Evolutionary conservation across 92 coral and sea anemone genomes (phyloP), one percentile per base, ranked within the genome.

Genomic region (Epizoanthus ramosus): DNA sequence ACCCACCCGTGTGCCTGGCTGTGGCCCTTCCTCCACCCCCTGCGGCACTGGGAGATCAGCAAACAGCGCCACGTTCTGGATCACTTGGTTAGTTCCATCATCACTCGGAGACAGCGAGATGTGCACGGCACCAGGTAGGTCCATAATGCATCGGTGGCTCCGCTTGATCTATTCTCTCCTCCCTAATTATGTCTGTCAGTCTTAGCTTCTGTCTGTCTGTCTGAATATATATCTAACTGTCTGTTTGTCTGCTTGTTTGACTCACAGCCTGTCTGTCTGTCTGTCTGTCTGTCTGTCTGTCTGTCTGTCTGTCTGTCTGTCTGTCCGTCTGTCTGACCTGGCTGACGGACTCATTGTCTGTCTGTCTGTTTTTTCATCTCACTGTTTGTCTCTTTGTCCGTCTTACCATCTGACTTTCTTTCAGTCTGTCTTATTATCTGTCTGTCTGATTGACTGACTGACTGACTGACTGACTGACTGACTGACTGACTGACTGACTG

Each of bases 21-120:
- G 56, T 77, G 82, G 82, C 82, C 82, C 24, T 59, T 77, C 70
- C 71, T 77, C 45, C 82, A 77, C 47, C 82, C 82, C 24, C 18
- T 63, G 57, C 71, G 24, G 43, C 43, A 77, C 70, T 77, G 22
- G 21, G 61, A 77, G 71, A 63, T 77, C 28, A 61, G 58, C n/a
- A 61, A 77, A 61, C 82, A 77, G 65, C 71, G 57, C 0, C 70
- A 77, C 18, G 65, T 77, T n/a, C 59, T 77, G 45, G 47, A 22
- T 63, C 45, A 77, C n/a, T 35, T 77, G 52, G 82, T 77, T 4
- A 77, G 21, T 22, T 60, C 71, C 31, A 77, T 77, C 71, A 77
- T 77, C 21, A 63, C 57, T 9, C 82, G 61, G 71, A 63, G 82
- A 41, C 71, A 63, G 8, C 82, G 41, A 59, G 82, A 77, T 22